A percentile compares a stretch with the other conserved stretches of the same genome.
These are phyloP conservation scores for Drosophila arawakana DNA, from an alignment of 1,140 invertebrate genomes.

Conservation along the genomic window DNA sequence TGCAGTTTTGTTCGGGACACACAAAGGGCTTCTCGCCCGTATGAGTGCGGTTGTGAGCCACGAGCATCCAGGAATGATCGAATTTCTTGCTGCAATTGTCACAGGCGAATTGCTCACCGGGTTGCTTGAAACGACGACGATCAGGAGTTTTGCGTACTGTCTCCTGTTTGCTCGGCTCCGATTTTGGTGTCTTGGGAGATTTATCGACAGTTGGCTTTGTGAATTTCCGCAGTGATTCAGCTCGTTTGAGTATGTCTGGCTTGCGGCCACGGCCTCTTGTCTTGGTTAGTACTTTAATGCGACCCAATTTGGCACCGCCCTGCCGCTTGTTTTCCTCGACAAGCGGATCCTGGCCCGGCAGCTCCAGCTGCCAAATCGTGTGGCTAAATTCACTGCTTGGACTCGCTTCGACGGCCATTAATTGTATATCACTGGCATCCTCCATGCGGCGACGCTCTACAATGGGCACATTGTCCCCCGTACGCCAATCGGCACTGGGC, in stretches of 20 bases:
- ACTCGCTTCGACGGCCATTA: constrained; percentile 40
- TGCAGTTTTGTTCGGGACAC: constrained; percentile 87
- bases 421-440: constrained; percentile 27
- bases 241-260: background rate
- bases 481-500: constrained; percentile 54
- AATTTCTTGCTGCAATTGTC: constrained; percentile 86
- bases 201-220: background rate
- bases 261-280: constrained; percentile 6
- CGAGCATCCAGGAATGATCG: constrained; percentile 89
- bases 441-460: constrained; percentile 58
- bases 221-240: background rate
- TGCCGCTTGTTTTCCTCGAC: background rate
- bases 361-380: constrained; percentile 59
- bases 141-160: constrained; percentile 45
- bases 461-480: constrained; percentile 56
- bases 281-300: constrained; percentile 43
- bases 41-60: constrained; percentile 88
- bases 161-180: background rate
- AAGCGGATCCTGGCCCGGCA: constrained; percentile 14
- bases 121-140: constrained; percentile 34
- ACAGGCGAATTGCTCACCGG: constrained; percentile 79
- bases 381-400: constrained; percentile 50
- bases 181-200: background rate
- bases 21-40: constrained; percentile 89
- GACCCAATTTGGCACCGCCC: constrained; percentile 14